phyloP scores from a whole-genome alignment of 1,140 invertebrate species.

The Aphaenogaster ashmeadi region DNA sequence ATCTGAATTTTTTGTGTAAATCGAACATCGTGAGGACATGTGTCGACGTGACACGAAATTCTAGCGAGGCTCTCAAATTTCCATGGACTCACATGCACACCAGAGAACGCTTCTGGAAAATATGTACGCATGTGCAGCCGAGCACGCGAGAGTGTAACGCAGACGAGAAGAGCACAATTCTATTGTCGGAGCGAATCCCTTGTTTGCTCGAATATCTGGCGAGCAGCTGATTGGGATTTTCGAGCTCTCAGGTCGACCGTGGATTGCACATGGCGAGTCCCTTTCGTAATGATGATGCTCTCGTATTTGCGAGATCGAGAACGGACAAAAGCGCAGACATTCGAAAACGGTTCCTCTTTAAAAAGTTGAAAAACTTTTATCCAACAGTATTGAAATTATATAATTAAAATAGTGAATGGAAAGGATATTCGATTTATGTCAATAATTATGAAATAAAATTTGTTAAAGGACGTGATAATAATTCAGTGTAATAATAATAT shows the following conservation, averaged over 20 bases:
- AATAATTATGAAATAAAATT: not conserved
- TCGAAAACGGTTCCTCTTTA: conserved; percentile 54
- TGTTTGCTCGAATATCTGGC: conserved; percentile 81
- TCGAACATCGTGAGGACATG: not conserved
- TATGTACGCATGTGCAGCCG: conserved; percentile 6
- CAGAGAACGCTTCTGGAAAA: conserved; percentile 31
- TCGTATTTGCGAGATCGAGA: conserved; percentile 63
- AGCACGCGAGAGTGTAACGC: conserved; percentile 65
- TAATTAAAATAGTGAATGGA: not conserved
- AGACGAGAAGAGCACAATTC: conserved; percentile 70
- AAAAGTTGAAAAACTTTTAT: not conserved
- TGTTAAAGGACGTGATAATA: not conserved
- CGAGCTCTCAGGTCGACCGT: conserved; percentile 68
- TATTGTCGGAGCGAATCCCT: conserved; percentile 80
- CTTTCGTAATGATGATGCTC: conserved; percentile 69
- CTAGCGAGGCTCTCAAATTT: conserved; percentile 17
- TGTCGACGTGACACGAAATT: not conserved
- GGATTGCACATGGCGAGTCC: conserved; percentile 78
- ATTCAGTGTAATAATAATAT: not conserved
- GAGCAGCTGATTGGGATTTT: conserved; percentile 85
- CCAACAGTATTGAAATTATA: not conserved
- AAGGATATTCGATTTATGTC: not conserved
- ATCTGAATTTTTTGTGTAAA: not conserved
- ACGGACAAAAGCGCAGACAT: conserved; percentile 53
- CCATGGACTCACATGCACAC: not conserved